Evolutionary conservation across 2,888 invertebrate genomes (phyloP), one percentile per base, ranked within the genome.

Genomic region (Serrognathus titanus): DNA sequence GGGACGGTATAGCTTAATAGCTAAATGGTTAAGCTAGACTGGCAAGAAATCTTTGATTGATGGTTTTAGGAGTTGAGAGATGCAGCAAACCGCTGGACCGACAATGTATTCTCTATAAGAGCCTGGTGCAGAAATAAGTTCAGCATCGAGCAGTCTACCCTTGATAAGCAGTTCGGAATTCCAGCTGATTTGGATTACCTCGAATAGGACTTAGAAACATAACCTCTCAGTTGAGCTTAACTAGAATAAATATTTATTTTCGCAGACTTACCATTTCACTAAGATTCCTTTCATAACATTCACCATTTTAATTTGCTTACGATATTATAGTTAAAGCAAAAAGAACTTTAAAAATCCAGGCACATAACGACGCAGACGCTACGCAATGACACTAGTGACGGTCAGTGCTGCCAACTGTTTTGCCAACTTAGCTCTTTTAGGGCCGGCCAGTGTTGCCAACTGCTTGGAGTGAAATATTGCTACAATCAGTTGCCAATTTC

Each of bases 201-300:
- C 53, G 83, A 85, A 60, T 71, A 67, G 69, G 7, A 6, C 40
- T 43, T 16, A 31, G 24, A 31, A 31, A 31, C 24, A 31, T 31
- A 31, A 31, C 24, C 24, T 31, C 7, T 31, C 24, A 3, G 24
- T 31, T 48, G 71, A 81, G 5, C n/a, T 39, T 39, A 9, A 39
- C n/a, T 11, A 39, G n/a, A 39, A 39, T 11, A 39, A 12, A 39
- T 39, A 11, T 12, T 39, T 11, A 43, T 43, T 13, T 13, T 46
- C 13, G 38, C 35, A 12, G 58, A 79, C 83, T 76, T 79, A 92
- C 92, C 94, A 96, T 83, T 93, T 91, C 53, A 96, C 92, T 66
- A 96, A 85, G 68, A 96, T 89, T 66, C 96, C 96, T 88, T 95
- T 96, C 83, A 90, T 88, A 79, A 95, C 94, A 87, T 95, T 95